Percentiles rank a stretch among this genome's conserved stretches.
These are phyloP conservation scores for Tretioscincus oriximinensis DNA, from an alignment of 2,113 vertebrate genomes.

Conservation along the genomic window DNA sequence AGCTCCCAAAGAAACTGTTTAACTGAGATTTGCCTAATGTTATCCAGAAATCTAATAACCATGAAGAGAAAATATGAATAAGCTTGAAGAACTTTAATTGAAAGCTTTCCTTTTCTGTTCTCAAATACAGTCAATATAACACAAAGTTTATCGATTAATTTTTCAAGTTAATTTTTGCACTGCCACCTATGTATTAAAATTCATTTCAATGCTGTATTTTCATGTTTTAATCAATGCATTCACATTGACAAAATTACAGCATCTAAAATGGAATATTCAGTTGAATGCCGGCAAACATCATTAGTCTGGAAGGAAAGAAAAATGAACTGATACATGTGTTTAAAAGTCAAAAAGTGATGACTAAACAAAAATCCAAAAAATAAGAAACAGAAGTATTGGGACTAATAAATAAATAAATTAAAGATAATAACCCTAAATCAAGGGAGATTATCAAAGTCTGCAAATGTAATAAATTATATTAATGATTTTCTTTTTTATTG, in stretches of 20 bases:
- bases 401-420: not conserved
- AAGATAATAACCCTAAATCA: too few species aligned
- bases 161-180: not conserved
- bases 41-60: not conserved
- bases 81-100: not conserved
- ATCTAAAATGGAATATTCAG: too few species aligned
- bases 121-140: not conserved
- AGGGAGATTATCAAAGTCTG: not conserved
- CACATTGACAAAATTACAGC: not conserved
- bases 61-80: too few species aligned
- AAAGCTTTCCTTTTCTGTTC: not conserved
- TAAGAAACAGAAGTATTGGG: not conserved
- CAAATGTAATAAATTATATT: not conserved
- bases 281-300: too few species aligned
- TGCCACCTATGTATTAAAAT: not conserved
- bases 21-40: not conserved
- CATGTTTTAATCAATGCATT: not conserved
- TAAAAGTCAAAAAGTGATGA: too few species aligned
- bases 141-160: not conserved
- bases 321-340: too few species aligned
- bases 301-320: not conserved
- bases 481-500: not conserved
- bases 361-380: not conserved
- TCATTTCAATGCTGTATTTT: not conserved
- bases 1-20: too few species aligned